A percentile compares a stretch with the other conserved stretches of the same genome.
These are phyloP conservation scores for Azorinus chamasolen DNA, from an alignment of 2,888 invertebrate species.

Conservation along the genomic window DNA sequence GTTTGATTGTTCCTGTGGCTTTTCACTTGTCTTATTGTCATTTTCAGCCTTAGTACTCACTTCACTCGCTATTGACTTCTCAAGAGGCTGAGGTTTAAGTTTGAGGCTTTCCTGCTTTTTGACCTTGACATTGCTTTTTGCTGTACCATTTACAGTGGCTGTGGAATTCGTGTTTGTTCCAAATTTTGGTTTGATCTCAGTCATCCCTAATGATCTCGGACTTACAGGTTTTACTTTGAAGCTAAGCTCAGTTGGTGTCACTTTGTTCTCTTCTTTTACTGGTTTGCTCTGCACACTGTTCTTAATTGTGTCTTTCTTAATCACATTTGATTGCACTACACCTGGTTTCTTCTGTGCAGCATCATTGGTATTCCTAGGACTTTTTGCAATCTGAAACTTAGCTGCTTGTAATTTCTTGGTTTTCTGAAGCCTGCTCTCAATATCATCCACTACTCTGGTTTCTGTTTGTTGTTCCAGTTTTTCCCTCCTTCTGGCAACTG, in stretches of 20 bases:
- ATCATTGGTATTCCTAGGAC: slow-evolving; percentile 12
- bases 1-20: slow-evolving; percentile 26
- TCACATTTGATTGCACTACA: slow-evolving; percentile 13
- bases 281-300: slow-evolving; percentile 9
- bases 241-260: slow-evolving; percentile 38
- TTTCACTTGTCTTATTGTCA: slow-evolving; percentile 6
- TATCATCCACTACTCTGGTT: slow-evolving; percentile 76
- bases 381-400: slow-evolving; percentile 72
- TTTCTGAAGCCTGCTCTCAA: slow-evolving; percentile 80
- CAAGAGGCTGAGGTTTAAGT: slow-evolving; percentile 34
- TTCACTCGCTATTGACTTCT: too few species aligned
- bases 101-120: slow-evolving; percentile 29
- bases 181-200: slow-evolving; percentile 52
- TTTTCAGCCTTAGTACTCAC: slow-evolving; percentile 20
- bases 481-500: slow-evolving; percentile 81
- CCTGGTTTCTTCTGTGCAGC: slow-evolving; percentile 21
- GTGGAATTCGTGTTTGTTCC: slow-evolving; percentile 22
- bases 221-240: slow-evolving; percentile 51
- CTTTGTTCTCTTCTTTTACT: slow-evolving; percentile 19
- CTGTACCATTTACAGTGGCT: slow-evolving; percentile 34
- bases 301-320: slow-evolving; percentile 4
- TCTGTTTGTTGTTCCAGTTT: slow-evolving; percentile 76
- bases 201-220: slow-evolving; percentile 31
- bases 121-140: slow-evolving; percentile 20
- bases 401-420: slow-evolving; percentile 83